Base-by-base conservation (phyloP, 2,797 vertebrate genomes). In the Lithobates sylvaticus region DNA sequence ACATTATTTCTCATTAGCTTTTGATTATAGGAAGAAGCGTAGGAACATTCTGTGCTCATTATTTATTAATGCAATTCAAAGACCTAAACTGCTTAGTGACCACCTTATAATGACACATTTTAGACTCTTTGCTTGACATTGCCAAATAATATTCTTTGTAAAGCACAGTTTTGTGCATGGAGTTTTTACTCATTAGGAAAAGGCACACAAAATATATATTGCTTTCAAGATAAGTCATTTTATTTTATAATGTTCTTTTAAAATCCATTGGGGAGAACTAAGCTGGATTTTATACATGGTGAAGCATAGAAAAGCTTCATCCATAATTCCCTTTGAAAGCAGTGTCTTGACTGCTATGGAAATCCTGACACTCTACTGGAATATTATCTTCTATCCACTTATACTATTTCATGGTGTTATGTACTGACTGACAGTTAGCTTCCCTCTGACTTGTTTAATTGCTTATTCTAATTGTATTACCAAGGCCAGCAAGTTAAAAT, bases 381-480 rank as follows among this genome's bases (percentile, higher is more conserved):
- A 81, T 39, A 61, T 58, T 72, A 81, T 72, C 23, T 18, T 39
- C 23, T 61, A 72, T 72, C 68, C 68, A 72, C 42, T 32, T 71
- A 26, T n/a, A 81, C 70, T 81, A 71, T 81, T 81, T 81, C 68
- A 71, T 34, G 26, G 78, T 71, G 78, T 36, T 81, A 71, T 71
- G 44, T 71, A 71, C 42, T 54, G 68, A 32, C 78, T 81, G 78
- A 36, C 50, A 74, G 54, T 34, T 32, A 65, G 61, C 54, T 73
- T 26, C n/a, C 2, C 32, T 27, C 27, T 61, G 65, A 64, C 70
- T 72, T 82, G 64, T 64, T 81, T 81, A 72, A 81, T 73, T 70
- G 79, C 69, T 39, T 71, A 81, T 81, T 64, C 36, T 82, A 82
- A 73, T 82, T 82, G 80, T 21, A 74, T 82, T 82, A 44, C 34